Percentiles rank a stretch among this genome's conserved stretches.
phyloP scores from a whole-genome alignment of 2,797 vertebrate species.

The Lepilemur septentrionalis region DNA sequence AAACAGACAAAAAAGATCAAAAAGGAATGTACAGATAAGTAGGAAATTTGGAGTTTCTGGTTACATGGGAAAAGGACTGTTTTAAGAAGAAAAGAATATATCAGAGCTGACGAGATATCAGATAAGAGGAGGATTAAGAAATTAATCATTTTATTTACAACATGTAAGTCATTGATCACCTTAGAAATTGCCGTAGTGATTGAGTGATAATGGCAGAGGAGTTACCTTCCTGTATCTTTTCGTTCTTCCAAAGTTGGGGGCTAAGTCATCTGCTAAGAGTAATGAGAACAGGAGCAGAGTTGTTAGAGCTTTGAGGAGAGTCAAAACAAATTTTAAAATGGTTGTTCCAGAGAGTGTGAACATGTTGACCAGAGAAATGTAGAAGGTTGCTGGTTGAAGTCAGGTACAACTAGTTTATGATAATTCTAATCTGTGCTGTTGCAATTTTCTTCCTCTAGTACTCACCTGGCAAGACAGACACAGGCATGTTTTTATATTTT shows the following conservation, averaged over 20 bases:
- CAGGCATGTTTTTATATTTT: neutral
- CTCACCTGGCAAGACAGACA: neutral
- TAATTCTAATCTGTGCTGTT: neutral
- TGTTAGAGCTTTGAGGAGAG: neutral
- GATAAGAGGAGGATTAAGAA: neutral
- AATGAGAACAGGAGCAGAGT: neutral
- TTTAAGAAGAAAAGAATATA: conserved; percentile 11
- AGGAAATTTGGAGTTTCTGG: neutral
- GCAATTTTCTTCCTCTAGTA: neutral
- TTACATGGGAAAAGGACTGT: neutral
- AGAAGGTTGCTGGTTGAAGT: neutral
- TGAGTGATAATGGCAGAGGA: neutral
- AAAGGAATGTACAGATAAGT: neutral
- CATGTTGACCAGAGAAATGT: neutral
- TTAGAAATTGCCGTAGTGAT: neutral
- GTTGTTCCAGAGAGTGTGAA: neutral
- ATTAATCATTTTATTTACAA: neutral
- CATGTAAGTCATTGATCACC: neutral
- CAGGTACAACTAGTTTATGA: neutral
- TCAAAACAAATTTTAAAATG: neutral
- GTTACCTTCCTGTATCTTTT: neutral
- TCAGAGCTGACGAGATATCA: neutral
- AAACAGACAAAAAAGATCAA: neutral
- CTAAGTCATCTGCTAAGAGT: neutral
- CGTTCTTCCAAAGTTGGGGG: neutral